Conservation (phyloP, 2,888 invertebrate genomes). For the Dascillus cervinus region DNA sequence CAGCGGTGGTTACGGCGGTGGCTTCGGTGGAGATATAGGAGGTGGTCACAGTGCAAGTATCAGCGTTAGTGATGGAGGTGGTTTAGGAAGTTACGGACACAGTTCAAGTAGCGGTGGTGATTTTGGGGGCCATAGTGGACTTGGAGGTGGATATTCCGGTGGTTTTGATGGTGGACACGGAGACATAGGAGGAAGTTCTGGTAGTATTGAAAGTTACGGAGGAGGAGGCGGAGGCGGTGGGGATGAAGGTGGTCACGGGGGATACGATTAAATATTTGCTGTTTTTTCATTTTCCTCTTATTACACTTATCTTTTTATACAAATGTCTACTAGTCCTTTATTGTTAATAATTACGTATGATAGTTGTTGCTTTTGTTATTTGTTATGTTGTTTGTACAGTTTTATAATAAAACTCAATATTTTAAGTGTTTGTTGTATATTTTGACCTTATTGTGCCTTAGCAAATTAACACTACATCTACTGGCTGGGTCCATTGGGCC, state of each 20-base stretch:
- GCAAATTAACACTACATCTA: too few species aligned
- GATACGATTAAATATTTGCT: conserved; percentile 25
- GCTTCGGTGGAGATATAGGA: conserved; percentile 27
- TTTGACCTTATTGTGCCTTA: too few species aligned
- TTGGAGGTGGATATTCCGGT: conserved; percentile 24
- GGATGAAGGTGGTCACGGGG: conserved; percentile 22
- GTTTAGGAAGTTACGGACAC: conserved; percentile 14
- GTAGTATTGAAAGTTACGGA: conserved; percentile 21
- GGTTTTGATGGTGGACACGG: conserved; percentile 28
- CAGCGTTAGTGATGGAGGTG: conserved; percentile 15
- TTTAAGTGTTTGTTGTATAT: too few species aligned
- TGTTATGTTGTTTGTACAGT: conserved; percentile 6
- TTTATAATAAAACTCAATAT: background rate
- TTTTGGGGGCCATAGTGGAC: conserved; percentile 28
- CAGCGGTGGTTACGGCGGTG: conserved; percentile 31
- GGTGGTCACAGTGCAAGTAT: conserved; percentile 11
- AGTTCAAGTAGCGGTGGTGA: too few species aligned
- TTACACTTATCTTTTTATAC: too few species aligned
- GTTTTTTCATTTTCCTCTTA: conserved; percentile 9
- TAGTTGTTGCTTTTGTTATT: background rate
- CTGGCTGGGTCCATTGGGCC: too few species aligned
- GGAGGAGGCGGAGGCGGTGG: conserved; percentile 12
- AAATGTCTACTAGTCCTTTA: conserved; percentile 20
- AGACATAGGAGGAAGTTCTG: conserved; percentile 23
- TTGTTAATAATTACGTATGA: background rate